Base-by-base conservation (phyloP, 2,888 invertebrate genomes). In the Pseudeuparius sepicola region DNA sequence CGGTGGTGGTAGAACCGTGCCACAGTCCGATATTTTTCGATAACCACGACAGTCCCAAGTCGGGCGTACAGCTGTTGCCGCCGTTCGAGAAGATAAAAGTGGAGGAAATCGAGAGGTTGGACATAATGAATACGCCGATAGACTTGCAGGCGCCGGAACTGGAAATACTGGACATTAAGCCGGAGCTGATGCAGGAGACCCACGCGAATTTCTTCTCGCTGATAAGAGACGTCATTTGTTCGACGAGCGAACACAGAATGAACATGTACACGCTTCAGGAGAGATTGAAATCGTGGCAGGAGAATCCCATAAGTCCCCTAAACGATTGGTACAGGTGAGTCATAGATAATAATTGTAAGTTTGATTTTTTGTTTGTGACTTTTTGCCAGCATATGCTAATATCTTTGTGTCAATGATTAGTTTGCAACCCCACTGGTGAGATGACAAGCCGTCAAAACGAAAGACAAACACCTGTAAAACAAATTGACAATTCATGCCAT, bases 161-260 rank as follows among this genome's bases (percentile, higher is more conserved):
- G 54, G 70, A 70, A 40, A 67, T 70, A 41, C 54, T 71, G 28
- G 68, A 68, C 37, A 64, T 55, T 52, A 59, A 66, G 56, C 54
- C 66, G 4, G 68, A 71, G 12, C 59, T 85, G 20, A 82, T 82
- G 59, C 83, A 86, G 59, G 85, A 84, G 30, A 84, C 84, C 0
- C 86, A 86, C 47, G 73, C 80, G 0, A 84, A 81, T 57, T 94
- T 89, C 67, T 76, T 94, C 59, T 86, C 89, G 2, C 63, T 94
- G 24, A 71, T 94, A 15, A 71, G 93, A 4, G 92, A 90, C 51
- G 72, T 93, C 37, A 86, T 94, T 51, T 84, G 84, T 33, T 84
- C 87, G 0, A 78, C 85, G 4, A 74, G 78, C 2, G 88, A 90
- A 45, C 87, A 87, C 53, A 72, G 90, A 26, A 84, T 90, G 61